A percentile compares a stretch with the other conserved stretches of the same genome.
phyloP scores from a whole-genome alignment of 2,888 invertebrate genomes.

The Acronicta aceris region DNA sequence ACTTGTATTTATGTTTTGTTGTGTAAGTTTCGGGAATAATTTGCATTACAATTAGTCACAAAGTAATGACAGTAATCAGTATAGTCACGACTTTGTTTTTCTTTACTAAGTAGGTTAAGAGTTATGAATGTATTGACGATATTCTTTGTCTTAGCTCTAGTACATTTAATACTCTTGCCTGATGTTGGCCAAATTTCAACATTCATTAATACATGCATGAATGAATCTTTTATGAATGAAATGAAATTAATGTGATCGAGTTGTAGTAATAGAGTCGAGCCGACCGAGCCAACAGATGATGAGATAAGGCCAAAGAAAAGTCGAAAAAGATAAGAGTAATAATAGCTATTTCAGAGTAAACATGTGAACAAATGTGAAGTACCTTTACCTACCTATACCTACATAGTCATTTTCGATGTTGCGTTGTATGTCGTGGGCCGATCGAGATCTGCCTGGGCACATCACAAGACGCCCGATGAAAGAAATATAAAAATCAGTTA shows the following conservation, averaged over 20 bases:
- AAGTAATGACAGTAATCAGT: conserved; percentile 1
- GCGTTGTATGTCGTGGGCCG: too few species aligned
- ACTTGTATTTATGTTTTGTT: conserved; percentile 3
- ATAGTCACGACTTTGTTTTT: not conserved
- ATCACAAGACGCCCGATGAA: too few species aligned
- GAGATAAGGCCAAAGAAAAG: too few species aligned
- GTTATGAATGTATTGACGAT: conserved; percentile 25
- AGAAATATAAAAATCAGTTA: too few species aligned
- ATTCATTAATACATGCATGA: conserved; percentile 23
- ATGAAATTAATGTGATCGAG: conserved; percentile 4
- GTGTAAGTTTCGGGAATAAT: conserved; percentile 11
- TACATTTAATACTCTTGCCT: not conserved
- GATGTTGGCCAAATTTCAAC: conserved; percentile 34
- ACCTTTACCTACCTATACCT: too few species aligned
- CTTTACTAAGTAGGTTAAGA: conserved; percentile 22
- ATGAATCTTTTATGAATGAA: conserved; percentile 25
- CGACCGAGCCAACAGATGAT: too few species aligned
- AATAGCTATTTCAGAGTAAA: too few species aligned
- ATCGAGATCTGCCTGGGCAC: too few species aligned
- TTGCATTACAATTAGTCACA: conserved; percentile 30
- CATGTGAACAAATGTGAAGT: too few species aligned
- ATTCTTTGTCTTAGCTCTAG: conserved; percentile 28
- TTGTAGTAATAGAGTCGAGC: too few species aligned
- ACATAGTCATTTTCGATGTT: too few species aligned
- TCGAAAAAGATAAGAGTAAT: too few species aligned